Evolutionary conservation across 1,140 invertebrate species (phyloP).

Genomic region (Chironomus striatipennis): DNA sequence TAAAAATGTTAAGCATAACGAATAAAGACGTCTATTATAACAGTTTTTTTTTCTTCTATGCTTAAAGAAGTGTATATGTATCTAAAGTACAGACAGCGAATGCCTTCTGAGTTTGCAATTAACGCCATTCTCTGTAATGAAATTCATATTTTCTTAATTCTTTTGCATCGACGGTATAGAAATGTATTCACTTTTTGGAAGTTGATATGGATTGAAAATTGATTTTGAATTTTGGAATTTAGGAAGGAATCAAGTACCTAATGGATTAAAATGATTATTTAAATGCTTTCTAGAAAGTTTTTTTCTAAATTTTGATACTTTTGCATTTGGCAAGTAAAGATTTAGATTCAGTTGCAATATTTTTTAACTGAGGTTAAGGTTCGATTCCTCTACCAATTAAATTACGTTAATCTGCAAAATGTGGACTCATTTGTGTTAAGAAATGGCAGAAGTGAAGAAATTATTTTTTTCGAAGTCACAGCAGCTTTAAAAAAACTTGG

Average conservation of each 20-base stretch:
- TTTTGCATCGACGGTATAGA: neutral
- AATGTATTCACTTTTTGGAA: neutral
- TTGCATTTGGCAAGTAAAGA: too few relatives aligned
- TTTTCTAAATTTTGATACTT: too few relatives aligned
- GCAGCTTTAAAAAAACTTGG: neutral
- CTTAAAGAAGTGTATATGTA: too few relatives aligned
- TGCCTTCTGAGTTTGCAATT: neutral
- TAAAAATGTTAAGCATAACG: neutral
- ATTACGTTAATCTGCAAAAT: too few relatives aligned
- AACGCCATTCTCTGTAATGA: neutral
- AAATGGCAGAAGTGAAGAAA: neutral
- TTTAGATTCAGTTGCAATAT: too few relatives aligned
- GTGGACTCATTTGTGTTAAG: too few relatives aligned
- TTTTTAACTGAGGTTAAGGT: too few relatives aligned
- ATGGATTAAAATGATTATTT: too few relatives aligned
- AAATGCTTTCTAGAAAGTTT: too few relatives aligned
- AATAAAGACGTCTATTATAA: slow-evolving; percentile 14
- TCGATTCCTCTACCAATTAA: too few relatives aligned
- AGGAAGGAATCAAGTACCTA: too few relatives aligned
- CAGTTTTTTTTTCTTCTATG: neutral
- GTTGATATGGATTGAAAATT: neutral
- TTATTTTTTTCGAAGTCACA: neutral
- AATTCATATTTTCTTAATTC: neutral
- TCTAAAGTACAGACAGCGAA: neutral
- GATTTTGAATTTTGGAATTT: neutral